Percentiles rank a stretch among this genome's conserved stretches.
Evolutionary conservation across 2,797 vertebrate genomes (phyloP).

Genomic region (Todus mexicanus): DNA sequence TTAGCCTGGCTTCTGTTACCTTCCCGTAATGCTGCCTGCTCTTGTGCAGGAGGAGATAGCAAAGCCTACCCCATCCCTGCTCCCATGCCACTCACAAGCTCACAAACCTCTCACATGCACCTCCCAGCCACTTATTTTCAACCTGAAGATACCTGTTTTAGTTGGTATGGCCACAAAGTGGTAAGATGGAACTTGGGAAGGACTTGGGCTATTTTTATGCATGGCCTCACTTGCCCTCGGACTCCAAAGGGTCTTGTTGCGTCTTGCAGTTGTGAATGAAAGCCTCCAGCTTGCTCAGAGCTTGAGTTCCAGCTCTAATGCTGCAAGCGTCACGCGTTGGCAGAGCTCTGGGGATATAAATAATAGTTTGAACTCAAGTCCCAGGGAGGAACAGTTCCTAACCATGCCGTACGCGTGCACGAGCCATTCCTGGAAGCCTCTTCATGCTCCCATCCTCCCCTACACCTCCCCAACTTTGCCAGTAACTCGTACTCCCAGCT

Average conservation of each 20-base stretch:
- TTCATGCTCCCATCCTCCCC: background rate
- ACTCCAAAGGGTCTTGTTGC: background rate
- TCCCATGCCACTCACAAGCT: background rate
- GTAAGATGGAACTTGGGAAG: background rate
- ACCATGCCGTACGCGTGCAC: background rate
- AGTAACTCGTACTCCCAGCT: background rate
- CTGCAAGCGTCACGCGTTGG: background rate
- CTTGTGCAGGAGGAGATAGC: background rate
- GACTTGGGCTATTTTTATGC: background rate
- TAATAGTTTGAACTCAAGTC: conserved; percentile 29
- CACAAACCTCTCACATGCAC: background rate
- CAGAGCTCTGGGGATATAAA: conserved; percentile 40
- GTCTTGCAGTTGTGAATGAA: background rate
- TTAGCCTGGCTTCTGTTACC: background rate
- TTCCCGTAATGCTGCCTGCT: background rate
- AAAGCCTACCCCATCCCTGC: background rate
- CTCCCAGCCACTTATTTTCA: background rate
- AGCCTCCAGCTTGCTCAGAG: background rate
- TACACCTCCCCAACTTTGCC: background rate
- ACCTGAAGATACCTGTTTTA: background rate
- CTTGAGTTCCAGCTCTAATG: background rate
- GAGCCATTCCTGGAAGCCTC: conserved; percentile 26
- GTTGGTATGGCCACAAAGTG: background rate
- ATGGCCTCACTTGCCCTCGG: background rate
- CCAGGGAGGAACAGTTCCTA: conserved; percentile 49